Base-by-base conservation (phyloP, 2,113 vertebrate genomes). In the Callionymus lyra region DNA sequence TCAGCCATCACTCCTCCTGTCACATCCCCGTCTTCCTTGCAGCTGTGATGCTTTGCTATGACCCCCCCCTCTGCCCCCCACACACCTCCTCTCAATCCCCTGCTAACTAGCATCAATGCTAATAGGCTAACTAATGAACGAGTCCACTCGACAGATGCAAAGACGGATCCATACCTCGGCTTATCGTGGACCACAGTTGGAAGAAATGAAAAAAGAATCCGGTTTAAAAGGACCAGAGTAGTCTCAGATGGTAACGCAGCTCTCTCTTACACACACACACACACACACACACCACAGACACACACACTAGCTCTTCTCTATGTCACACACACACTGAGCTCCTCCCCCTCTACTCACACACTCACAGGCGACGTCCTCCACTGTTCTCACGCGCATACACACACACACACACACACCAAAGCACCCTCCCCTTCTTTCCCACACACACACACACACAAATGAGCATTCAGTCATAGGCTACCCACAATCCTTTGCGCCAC, bases 401-500 rank as follows among this genome's bases (percentile, higher is more conserved):
- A 14, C 33, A 31, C 31, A 3, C 47, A 31, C n/a, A n/a, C n/a
- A n/a, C n/a, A n/a, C n/a, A n/a, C n/a, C 38, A n/a, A 6, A 16
- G 38, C 27, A 39, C 32, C 34, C 44, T 34, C 33, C 44, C 31
- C 40, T 46, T 33, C 34, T 41, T 53, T 47, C 44, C 38, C 47
- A 64, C 66, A 27, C 58, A 31, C 65, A 62, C 44, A 31, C 65
- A 63, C 86, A 88, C 86, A 90, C 83, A 86, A 87, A 87, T 85
- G 84, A 87, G 83, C 82, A 85, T 86, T 90, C 86, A 89, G 85
- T 86, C 80, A 81, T 74, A 64, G 85, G 77, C 84, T 92, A 88
- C 90, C 91, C 91, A 91, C 86, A 88, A 92, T 90, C 72, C 91
- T 62, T 76, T 63, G 77, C 84, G 69, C 81, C 83, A 88, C 87